Percentiles rank a stretch among this genome's conserved stretches.
These are phyloP conservation scores for Catamblyrhynchus diadema DNA, from an alignment of 2,797 vertebrate genomes.

Conservation along the genomic window DNA sequence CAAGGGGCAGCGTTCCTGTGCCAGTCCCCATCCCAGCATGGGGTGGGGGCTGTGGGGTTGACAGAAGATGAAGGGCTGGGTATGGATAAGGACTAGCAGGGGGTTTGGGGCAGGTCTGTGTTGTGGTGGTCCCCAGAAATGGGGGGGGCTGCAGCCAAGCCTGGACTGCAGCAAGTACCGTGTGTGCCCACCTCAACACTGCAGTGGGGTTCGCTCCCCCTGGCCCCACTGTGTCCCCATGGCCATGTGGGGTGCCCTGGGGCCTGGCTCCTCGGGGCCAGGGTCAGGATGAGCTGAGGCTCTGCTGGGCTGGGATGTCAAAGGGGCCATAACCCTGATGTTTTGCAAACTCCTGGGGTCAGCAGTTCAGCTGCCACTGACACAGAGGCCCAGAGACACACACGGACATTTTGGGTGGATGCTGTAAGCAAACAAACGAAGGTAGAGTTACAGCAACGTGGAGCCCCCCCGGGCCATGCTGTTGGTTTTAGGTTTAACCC, in stretches of 20 bases:
- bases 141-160: not conserved
- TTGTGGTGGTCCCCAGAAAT: not conserved
- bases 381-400: conserved; percentile 61
- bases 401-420: conserved; percentile 67
- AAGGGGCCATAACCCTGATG: conserved; percentile 58
- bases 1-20: not conserved
- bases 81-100: not conserved
- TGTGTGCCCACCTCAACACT: fast-evolving
- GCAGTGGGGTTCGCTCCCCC: not conserved
- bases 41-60: not conserved
- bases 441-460: conserved; percentile 24
- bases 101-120: fast-evolving
- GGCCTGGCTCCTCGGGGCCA: not conserved
- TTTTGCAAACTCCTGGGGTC: conserved; percentile 73
- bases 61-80: not conserved
- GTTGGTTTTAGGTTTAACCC: conserved; percentile 31
- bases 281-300: not conserved
- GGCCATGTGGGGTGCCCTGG: not conserved
- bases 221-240: fast-evolving
- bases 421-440: conserved; percentile 62
- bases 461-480: not conserved
- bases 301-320: conserved; percentile 63
- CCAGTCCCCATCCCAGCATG: not conserved
- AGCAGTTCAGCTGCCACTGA: conserved; percentile 70
- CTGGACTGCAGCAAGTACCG: not conserved